phyloP scores from a whole-genome alignment of 2,113 vertebrate species.

The Lamprotornis superbus region DNA sequence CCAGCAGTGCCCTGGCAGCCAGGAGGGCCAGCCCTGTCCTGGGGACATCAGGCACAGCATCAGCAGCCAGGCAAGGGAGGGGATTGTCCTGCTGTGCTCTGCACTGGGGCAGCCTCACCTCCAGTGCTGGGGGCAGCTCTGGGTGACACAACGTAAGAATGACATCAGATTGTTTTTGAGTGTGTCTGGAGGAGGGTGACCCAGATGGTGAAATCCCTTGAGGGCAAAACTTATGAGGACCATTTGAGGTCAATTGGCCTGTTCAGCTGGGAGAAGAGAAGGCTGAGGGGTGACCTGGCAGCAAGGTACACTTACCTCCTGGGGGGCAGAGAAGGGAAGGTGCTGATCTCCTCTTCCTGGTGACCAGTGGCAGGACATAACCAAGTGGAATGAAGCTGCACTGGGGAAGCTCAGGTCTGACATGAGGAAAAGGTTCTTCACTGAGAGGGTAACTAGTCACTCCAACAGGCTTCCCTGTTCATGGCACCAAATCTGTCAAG shows the following conservation, averaged over 20 bases:
- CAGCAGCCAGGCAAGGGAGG: accelerated
- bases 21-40: accelerated
- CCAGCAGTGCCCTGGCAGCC: background rate
- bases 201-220: background rate
- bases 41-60: background rate
- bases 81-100: background rate
- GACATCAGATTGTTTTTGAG: background rate
- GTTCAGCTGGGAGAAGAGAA: background rate
- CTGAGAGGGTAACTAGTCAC: accelerated
- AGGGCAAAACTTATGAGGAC: background rate
- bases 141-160: accelerated
- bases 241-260: background rate
- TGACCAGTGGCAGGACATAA: background rate
- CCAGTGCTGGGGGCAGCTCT: accelerated
- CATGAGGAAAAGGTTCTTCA: background rate
- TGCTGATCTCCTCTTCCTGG: background rate
- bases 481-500: background rate
- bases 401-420: background rate
- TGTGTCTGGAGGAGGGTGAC: background rate
- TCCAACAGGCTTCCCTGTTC: background rate
- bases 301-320: background rate
- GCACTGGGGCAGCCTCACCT: accelerated
- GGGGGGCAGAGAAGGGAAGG: accelerated
- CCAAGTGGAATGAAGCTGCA: background rate
- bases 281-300: background rate